phyloP scores from a whole-genome alignment of 2,888 invertebrate species.

The Malthinus flaveolus region DNA sequence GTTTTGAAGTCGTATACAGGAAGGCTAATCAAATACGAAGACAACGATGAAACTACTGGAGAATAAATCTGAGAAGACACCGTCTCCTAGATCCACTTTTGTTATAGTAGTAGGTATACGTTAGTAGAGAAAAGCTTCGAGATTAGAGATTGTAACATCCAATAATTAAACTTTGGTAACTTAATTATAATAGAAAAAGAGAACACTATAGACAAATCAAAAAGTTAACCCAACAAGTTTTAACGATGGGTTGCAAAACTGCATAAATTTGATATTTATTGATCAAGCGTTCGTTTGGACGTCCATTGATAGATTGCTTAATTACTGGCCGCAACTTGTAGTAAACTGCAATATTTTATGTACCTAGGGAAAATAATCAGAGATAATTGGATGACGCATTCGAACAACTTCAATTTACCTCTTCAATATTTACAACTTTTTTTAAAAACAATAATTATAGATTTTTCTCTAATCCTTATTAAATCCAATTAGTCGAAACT shows the following conservation, averaged over 20 bases:
- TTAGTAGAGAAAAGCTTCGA: no score
- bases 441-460: slow-evolving; percentile 9
- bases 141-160: no score
- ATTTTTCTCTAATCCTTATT: slow-evolving; percentile 3
- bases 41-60: no score
- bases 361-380: slow-evolving; percentile 50
- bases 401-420: slow-evolving; percentile 24
- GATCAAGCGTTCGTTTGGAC: slow-evolving; percentile 38
- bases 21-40: no score
- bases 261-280: slow-evolving; percentile 35
- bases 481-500: not conserved
- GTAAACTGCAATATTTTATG: slow-evolving; percentile 47
- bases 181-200: no score
- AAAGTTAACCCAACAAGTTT: slow-evolving; percentile 2
- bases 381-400: slow-evolving; percentile 48
- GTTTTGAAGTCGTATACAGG: no score
- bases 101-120: no score
- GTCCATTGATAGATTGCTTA: slow-evolving; percentile 52
- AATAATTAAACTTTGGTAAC: no score
- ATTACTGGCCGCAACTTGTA: slow-evolving; percentile 49
- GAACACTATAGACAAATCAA: no score
- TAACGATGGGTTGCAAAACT: slow-evolving; percentile 24
- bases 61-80: no score
- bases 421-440: slow-evolving; percentile 10
- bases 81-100: no score